Evolutionary conservation across 2,888 invertebrate species (phyloP), one percentile per base, ranked within the genome.

Genomic region (Spilosoma lubricipeda): DNA sequence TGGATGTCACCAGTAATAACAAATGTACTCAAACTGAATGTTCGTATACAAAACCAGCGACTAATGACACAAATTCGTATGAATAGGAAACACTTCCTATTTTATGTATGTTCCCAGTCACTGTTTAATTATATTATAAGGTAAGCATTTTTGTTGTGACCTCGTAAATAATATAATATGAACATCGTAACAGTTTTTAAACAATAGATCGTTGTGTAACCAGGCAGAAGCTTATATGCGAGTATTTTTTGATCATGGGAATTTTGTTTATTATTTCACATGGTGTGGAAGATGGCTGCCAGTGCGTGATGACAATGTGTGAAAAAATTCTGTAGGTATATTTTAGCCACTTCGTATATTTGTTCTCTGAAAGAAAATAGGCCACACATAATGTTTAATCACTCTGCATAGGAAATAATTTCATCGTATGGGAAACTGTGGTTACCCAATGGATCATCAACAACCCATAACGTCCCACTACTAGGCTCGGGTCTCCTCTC

Each of bases 211-310:
- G 71, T 71, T 71, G 56, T 45, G 56, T 56, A 71, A 71, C 45
- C 33, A 48, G 23, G 36, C 36, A 66, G 65, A 66, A 42, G 67
- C n/a, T 67, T 45, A 45, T 27, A 39, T 67, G 65, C 65, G 23
- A 66, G 52, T 52, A 27, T 8, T 48, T 72, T 72, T 72, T 52
- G 52, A 72, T 52, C 69, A 69, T 56, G 73, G 39, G 69, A 64
- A 52, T 64, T 68, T 56, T 68, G 73, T 73, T 68, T 64, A 64
- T 73, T 68, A 64, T 73, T 23, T 69, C 64, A 70, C 68, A n/a
- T 72, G 42, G 67, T 45, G 56, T 73, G 70, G 65, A 70, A 66
- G 70, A 73, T 56, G 64, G 65, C 66, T 56, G 48, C 36, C 69
- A 66, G 33, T 42, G 13, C 36, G 39, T 45, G 59, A 66, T 63